These are phyloP conservation scores for Scomber scombrus DNA, from an alignment of 2,113 vertebrate genomes.

Conservation along the genomic window DNA sequence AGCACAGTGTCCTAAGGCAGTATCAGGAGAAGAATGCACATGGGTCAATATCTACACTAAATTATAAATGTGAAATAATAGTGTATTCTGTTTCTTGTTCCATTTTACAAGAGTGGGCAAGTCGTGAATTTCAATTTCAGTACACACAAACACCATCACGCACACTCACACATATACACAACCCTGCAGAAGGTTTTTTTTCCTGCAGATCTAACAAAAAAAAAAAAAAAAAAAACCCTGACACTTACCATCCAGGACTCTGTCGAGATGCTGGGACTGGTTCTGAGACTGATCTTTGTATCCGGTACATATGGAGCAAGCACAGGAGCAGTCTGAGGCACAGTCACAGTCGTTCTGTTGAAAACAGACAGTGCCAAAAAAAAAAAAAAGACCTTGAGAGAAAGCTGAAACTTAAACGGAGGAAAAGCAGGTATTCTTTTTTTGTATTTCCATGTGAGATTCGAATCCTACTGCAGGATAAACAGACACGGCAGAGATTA, in stretches of 20 bases:
- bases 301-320: slow-evolving; percentile 87
- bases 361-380: slow-evolving; percentile 6
- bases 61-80: slow-evolving; percentile 37
- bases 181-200: too few relatives aligned
- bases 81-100: neutral
- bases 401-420: slow-evolving; percentile 1
- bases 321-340: slow-evolving; percentile 89
- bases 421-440: neutral
- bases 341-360: slow-evolving; percentile 88
- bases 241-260: slow-evolving; percentile 90
- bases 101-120: slow-evolving; percentile 20
- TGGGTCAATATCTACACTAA: slow-evolving; percentile 43
- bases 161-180: neutral
- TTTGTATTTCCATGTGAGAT: neutral
- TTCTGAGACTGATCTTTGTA: slow-evolving; percentile 80
- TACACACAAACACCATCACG: neutral
- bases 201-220: neutral
- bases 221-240: neutral
- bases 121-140: neutral
- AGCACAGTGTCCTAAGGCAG: slow-evolving; percentile 43
- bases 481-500: neutral
- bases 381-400: neutral
- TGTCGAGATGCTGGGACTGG: slow-evolving; percentile 78
- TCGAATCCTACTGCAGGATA: neutral
- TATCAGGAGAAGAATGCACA: slow-evolving; percentile 8